phyloP scores from a whole-genome alignment of 1,140 invertebrate genomes.

The Procambarus virginalis region DNA sequence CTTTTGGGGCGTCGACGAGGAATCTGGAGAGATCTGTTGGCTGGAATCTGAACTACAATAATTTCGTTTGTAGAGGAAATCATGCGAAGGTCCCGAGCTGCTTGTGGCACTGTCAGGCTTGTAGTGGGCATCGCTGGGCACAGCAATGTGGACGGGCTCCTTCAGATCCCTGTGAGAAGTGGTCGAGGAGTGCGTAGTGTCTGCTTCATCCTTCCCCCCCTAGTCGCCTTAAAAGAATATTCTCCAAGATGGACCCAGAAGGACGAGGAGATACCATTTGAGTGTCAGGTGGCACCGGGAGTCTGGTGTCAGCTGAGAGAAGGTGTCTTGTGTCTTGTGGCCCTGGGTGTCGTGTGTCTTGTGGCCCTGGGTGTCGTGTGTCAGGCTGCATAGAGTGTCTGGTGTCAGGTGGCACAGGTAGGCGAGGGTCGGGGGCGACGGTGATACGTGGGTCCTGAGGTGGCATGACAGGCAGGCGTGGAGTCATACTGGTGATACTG shows the following conservation, averaged over 20 bases:
- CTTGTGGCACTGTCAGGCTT: conserved; percentile 59
- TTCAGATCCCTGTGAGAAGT: conserved; percentile 45
- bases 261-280: conserved; percentile 53
- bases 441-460: conserved; percentile 69
- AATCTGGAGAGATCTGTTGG: conserved; percentile 66
- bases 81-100: conserved; percentile 22
- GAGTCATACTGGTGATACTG: conserved; percentile 24
- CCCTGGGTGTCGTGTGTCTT: conserved; percentile 58
- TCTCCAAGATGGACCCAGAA: conserved; percentile 66
- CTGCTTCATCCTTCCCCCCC: conserved; percentile 61
- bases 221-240: conserved; percentile 61
- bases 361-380: conserved; percentile 53
- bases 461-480: conserved; percentile 47
- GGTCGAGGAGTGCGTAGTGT: conserved; percentile 47
- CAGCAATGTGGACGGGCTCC: conserved; percentile 64
- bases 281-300: conserved; percentile 57
- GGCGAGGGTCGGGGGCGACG: conserved; percentile 61
- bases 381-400: conserved; percentile 57
- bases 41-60: conserved; percentile 44
- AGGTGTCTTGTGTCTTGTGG: conserved; percentile 59
- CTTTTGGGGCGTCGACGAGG: conserved; percentile 72
- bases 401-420: conserved; percentile 57
- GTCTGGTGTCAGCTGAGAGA: conserved; percentile 56
- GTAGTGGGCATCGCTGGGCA: conserved; percentile 59
- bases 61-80: conserved; percentile 47